Evolutionary conservation across 30 jellyfish, hydroid and myxozoan genomes (phyloP).

Genomic region (Sanderia malayensis): DNA sequence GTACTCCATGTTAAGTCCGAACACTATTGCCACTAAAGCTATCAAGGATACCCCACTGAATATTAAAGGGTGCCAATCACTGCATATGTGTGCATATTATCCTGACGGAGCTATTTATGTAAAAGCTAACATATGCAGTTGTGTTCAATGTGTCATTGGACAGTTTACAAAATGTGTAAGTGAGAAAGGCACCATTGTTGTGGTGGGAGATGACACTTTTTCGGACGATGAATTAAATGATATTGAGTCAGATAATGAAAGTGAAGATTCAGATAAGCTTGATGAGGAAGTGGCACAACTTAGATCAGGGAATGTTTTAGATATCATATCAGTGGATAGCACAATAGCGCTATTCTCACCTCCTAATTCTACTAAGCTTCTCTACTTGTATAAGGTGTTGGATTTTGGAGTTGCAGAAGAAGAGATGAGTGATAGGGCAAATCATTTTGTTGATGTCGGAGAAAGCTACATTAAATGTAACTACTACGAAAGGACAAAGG

Average conservation of each 20-base stretch:
- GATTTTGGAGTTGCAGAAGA: not conserved
- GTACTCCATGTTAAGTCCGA: not conserved
- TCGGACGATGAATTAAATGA: not conserved
- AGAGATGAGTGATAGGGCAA: not conserved
- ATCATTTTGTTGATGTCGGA: not conserved
- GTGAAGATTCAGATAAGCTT: not conserved
- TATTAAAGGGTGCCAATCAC: no score
- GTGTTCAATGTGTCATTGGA: not conserved
- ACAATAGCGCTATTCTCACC: not conserved
- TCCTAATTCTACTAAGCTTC: not conserved
- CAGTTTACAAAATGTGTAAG: not conserved
- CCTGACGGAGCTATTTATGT: not conserved
- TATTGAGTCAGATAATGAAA: not conserved
- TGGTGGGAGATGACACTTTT: not conserved
- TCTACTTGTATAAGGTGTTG: not conserved
- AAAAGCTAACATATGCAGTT: not conserved
- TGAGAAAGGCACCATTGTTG: no score
- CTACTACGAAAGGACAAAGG: not conserved
- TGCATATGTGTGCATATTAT: not conserved
- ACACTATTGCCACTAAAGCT: not conserved
- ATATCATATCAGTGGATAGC: no score
- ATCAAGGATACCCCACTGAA: not conserved
- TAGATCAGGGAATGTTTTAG: not conserved
- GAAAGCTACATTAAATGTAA: not conserved
- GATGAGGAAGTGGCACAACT: not conserved